A percentile compares a stretch with the other conserved stretches of the same genome.
These are phyloP conservation scores for Pogonophryne albipinna DNA, from an alignment of 2,797 vertebrate species.

Conservation along the genomic window DNA sequence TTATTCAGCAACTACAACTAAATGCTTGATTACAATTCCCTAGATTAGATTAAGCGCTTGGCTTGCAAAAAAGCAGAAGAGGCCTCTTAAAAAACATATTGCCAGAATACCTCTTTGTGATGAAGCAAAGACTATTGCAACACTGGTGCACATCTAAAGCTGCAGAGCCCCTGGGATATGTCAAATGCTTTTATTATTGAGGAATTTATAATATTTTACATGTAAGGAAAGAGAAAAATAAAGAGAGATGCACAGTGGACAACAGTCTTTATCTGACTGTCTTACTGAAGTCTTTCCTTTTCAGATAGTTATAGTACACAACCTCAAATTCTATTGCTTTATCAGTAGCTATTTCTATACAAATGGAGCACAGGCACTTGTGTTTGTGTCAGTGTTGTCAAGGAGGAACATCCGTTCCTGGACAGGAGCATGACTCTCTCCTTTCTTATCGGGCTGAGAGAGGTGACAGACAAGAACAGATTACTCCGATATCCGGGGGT, in stretches of 20 bases:
- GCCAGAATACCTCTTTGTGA: constrained; percentile 26
- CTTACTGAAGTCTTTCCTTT: constrained; percentile 25
- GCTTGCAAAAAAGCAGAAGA: constrained; percentile 29
- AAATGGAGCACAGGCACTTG: constrained; percentile 50
- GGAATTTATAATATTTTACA: constrained; percentile 11
- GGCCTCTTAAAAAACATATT: constrained; percentile 23
- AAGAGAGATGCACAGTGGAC: constrained; percentile 24
- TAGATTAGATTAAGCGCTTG: constrained; percentile 46
- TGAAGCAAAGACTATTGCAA: constrained; percentile 32
- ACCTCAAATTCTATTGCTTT: constrained; percentile 47
- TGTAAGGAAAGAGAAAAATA: constrained; percentile 3
- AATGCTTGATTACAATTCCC: constrained; percentile 56
- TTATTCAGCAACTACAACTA: constrained; percentile 50
- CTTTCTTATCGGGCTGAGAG: constrained; percentile 64
- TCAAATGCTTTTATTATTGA: constrained; percentile 7
- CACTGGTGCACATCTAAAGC: not conserved
- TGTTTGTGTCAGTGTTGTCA: constrained; percentile 68
- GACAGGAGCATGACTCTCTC: constrained; percentile 63
- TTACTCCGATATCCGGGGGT: constrained; percentile 51
- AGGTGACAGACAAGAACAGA: constrained; percentile 74
- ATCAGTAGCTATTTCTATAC: constrained; percentile 62
- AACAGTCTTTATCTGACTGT: constrained; percentile 42
- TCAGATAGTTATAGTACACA: constrained; percentile 49
- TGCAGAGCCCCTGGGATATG: not conserved
- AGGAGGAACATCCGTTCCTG: constrained; percentile 65